Evolutionary conservation across 2,797 vertebrate genomes (phyloP).

Genomic region (Molothrus aeneus): DNA sequence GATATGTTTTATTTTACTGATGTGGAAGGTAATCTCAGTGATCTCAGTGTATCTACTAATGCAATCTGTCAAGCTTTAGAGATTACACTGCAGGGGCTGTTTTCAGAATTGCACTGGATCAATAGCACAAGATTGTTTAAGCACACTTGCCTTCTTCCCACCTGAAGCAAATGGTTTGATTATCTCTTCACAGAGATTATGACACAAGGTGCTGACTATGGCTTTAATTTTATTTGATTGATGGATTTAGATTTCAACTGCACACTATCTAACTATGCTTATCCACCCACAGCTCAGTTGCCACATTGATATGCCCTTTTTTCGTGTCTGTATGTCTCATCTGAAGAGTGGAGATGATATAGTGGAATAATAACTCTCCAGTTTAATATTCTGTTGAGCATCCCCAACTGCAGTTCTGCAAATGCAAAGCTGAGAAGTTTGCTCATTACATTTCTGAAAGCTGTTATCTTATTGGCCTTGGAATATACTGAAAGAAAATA

Average conservation of each 20-base stretch:
- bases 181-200: constrained; percentile 60
- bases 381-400: constrained; percentile 55
- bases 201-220: constrained; percentile 59
- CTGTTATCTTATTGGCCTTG: constrained; percentile 19
- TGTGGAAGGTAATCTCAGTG: constrained; percentile 2
- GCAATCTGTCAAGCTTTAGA: constrained; percentile 32
- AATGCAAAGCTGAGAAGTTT: constrained; percentile 28
- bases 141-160: constrained; percentile 30
- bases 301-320: not conserved
- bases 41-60: not conserved
- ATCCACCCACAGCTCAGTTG: constrained; percentile 44
- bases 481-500: constrained; percentile 29
- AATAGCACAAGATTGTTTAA: constrained; percentile 47
- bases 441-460: constrained; percentile 33
- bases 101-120: constrained; percentile 45
- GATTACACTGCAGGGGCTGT: constrained; percentile 25
- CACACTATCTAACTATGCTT: constrained; percentile 12
- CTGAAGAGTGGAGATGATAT: constrained; percentile 39
- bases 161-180: constrained; percentile 60
- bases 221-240: constrained; percentile 69
- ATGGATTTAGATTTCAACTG: constrained; percentile 57
- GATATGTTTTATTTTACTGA: not conserved
- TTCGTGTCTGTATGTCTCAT: constrained; percentile 2
- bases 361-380: constrained; percentile 40
- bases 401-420: constrained; percentile 7